Evolutionary conservation across 2,797 vertebrate genomes (phyloP).

Genomic region (Microcaecilia unicolor): DNA sequence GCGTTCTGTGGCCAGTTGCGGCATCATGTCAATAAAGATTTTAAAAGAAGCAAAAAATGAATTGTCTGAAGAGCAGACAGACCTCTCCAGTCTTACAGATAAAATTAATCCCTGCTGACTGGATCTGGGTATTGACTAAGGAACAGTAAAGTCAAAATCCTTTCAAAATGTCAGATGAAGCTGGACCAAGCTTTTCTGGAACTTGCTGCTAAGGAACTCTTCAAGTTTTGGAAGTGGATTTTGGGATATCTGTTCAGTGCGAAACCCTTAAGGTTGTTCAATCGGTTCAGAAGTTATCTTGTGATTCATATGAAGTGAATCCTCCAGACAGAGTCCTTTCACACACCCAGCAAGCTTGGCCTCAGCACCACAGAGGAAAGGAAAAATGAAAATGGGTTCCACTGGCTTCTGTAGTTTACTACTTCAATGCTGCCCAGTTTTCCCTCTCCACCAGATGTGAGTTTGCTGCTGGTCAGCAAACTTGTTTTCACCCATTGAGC

Average conservation of each 20-base stretch:
- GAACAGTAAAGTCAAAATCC: conserved; percentile 21
- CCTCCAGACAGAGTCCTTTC: not conserved
- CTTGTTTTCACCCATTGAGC: conserved; percentile 50
- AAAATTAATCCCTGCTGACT: conserved; percentile 24
- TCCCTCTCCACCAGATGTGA: conserved; percentile 27
- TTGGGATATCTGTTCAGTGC: not conserved
- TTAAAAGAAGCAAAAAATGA: too few relatives aligned
- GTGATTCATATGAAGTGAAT: conserved; percentile 16
- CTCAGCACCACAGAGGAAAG: not conserved
- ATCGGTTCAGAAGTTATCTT: not conserved
- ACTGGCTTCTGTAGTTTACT: conserved; percentile 12
- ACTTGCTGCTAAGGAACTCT: conserved; percentile 27
- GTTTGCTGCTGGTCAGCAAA: conserved; percentile 85
- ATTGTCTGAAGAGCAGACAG: conserved; percentile 45
- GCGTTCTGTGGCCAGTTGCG: conserved; percentile 13
- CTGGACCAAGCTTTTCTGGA: conserved; percentile 46
- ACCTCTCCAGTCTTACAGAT: conserved; percentile 18
- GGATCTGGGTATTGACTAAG: conserved; percentile 22
- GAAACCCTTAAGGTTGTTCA: not conserved
- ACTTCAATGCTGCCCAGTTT: conserved; percentile 8
- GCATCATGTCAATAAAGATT: conserved; percentile 17
- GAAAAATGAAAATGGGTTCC: conserved; percentile 17
- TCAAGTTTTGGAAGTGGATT: too few relatives aligned
- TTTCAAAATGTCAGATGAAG: conserved; percentile 42
- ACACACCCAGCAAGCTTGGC: not conserved